Conservation (phyloP, 2,888 invertebrate species). For the Buathra laborator region DNA sequence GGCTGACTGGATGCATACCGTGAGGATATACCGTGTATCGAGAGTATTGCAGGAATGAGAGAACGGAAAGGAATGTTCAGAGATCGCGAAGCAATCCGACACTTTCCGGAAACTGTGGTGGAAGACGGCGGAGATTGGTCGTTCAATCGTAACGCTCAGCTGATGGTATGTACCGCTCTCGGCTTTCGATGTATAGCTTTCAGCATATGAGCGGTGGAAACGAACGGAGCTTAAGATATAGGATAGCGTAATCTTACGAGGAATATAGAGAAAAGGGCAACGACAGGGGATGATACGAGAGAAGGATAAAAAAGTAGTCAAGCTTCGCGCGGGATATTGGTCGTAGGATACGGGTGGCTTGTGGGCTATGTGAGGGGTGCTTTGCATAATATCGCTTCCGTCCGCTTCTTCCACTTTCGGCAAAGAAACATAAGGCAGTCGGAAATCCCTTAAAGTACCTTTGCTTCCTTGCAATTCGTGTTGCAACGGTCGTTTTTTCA, state of each 20-base stretch:
- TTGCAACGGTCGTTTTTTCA: not conserved
- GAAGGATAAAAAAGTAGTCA: constrained; percentile 10
- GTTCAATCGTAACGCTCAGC: constrained; percentile 39
- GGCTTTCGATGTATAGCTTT: constrained; percentile 4
- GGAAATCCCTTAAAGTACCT: constrained; percentile 25
- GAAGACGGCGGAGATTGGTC: constrained; percentile 17
- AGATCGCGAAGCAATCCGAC: constrained; percentile 22
- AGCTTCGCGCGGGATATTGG: constrained; percentile 24
- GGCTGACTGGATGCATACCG: constrained; percentile 16
- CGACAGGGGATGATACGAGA: not conserved
- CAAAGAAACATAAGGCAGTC: constrained; percentile 8
- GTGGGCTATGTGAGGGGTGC: constrained; percentile 23
- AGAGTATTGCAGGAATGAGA: constrained; percentile 13
- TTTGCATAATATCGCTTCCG: constrained; percentile 66
- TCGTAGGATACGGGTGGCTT: constrained; percentile 35
- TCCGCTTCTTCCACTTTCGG: constrained; percentile 26
- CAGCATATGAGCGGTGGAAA: constrained; percentile 52
- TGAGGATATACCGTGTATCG: not conserved
- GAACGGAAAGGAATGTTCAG: not conserved
- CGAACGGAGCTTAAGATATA: constrained; percentile 32
- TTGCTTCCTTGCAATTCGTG: not conserved
- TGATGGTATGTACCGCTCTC: not conserved
- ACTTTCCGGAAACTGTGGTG: constrained; percentile 8
- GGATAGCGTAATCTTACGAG: constrained; percentile 17
- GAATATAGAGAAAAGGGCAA: constrained; percentile 19